Evolutionary conservation across 2,797 vertebrate genomes (phyloP).

Genomic region (Kryptopterus vitreolus): DNA sequence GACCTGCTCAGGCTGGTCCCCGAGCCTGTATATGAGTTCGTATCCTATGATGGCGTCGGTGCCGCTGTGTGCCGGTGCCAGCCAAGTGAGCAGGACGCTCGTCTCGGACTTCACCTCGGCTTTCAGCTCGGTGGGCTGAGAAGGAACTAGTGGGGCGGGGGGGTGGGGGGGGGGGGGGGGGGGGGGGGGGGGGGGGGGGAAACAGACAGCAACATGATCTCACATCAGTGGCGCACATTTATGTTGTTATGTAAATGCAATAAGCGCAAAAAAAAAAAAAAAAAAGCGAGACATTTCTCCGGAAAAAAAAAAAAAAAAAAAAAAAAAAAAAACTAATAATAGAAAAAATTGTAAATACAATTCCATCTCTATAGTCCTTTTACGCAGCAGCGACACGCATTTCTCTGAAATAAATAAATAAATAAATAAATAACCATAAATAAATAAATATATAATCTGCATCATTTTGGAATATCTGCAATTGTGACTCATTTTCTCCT

Average conservation of each 20-base stretch:
- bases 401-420: not conserved
- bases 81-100: slow-evolving; percentile 93
- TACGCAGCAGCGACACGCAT: not conserved
- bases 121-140: slow-evolving; percentile 93
- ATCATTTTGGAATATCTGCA: not conserved
- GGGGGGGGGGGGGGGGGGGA: too few relatives aligned
- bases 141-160: too few relatives aligned
- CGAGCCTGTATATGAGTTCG: slow-evolving; percentile 88
- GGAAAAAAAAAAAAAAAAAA: too few relatives aligned
- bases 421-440: too few relatives aligned
- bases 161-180: too few relatives aligned
- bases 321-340: too few relatives aligned
- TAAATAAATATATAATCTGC: too few relatives aligned
- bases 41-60: slow-evolving; percentile 92
- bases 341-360: too few relatives aligned
- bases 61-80: slow-evolving; percentile 82
- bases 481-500: slow-evolving; percentile 4
- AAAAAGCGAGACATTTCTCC: not conserved
- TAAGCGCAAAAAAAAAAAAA: not conserved
- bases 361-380: too few relatives aligned
- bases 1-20: slow-evolving; percentile 91
- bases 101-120: slow-evolving; percentile 97
- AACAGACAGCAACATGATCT: not conserved
- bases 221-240: too few relatives aligned
- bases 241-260: too few relatives aligned